Base-by-base conservation (phyloP, 2,113 vertebrate genomes). In the Percina caprodes region DNA sequence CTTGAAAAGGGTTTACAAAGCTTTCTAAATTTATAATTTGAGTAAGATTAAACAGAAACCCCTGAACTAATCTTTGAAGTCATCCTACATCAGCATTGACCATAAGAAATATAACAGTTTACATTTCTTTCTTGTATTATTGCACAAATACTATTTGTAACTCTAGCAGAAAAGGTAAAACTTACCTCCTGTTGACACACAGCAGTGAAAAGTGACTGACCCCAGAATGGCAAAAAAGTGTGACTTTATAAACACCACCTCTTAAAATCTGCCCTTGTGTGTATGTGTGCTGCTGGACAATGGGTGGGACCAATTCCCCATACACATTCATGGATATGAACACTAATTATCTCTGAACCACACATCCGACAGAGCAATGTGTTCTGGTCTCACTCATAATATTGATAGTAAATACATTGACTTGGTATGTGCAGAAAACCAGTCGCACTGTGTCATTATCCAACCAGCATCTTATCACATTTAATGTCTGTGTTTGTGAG, bases 371-470 rank as follows among this genome's bases (percentile, higher is more conserved):
- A 68, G 74, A 52, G 77, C 60, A 52, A 71, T 70, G 63, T 81
- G 74, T 90, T 92, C 82, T 68, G 30, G 80, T 80, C 80, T 74
- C 67, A 94, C 92, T 88, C 93, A 93, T 88, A 95, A 94, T 96
- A 95, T 96, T 96, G 93, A 94, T 91, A 93, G 90, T 95, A 92
- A 94, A 95, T 87, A 95, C 82, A 87, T 10, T 19, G 74, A 68
- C 84, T 85, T 82, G 85, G 88, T 85, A 92, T 91, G 90, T 80
- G 69, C 69, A 70, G 77, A 23, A 69, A 87, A 86, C 77, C 90
- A 79, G 85, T 88, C 86, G 13, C 85, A 85, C 84, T 85, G 84
- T 91, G 90, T 86, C 83, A 89, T 84, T 93, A 92, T 91, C 80
- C 84, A 85, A 59, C 80, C 84, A 63, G 77, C 89, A 88, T 92